These are phyloP conservation scores for Ips nitidus DNA, from an alignment of 1,140 invertebrate species.

Conservation along the genomic window DNA sequence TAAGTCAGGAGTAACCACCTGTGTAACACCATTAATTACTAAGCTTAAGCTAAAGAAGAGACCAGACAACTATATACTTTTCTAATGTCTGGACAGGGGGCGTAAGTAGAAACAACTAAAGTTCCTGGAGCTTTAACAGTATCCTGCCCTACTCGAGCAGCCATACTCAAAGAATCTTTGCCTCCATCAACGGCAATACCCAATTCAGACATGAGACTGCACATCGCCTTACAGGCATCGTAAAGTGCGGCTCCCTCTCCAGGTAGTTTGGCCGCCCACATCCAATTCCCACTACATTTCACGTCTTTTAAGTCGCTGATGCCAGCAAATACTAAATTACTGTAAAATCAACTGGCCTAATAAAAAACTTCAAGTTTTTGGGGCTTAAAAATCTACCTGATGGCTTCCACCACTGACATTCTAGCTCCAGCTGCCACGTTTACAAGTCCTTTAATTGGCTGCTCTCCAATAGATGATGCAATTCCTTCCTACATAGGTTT, in stretches of 20 bases:
- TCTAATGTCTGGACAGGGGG: constrained; percentile 85
- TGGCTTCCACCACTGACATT: constrained; percentile 90
- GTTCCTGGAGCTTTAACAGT: constrained; percentile 90
- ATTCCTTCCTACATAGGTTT: constrained; percentile 68
- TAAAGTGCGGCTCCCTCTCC: constrained; percentile 87
- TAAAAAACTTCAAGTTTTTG: not conserved
- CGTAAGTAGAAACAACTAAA: constrained; percentile 92
- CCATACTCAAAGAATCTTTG: constrained; percentile 98
- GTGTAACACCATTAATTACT: constrained; percentile 1
- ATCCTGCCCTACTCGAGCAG: constrained; percentile 73
- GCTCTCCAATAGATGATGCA: constrained; percentile 94
- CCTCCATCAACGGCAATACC: constrained; percentile 96
- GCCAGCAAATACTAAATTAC: constrained; percentile 94
- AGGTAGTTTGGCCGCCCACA: constrained; percentile 96
- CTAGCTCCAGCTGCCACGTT: constrained; percentile 81
- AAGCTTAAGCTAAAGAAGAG: not conserved
- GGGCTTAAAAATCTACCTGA: constrained; percentile 51
- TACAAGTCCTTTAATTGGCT: constrained; percentile 91
- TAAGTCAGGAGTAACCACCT: constrained; percentile 81
- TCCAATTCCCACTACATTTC: constrained; percentile 98
- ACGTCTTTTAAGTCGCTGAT: constrained; percentile 84
- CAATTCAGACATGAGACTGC: constrained; percentile 78
- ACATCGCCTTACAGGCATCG: constrained; percentile 87
- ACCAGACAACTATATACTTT: constrained; percentile 53
- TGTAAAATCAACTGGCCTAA: constrained; percentile 46